A percentile compares a stretch with the other conserved stretches of the same genome.
Conservation (phyloP, 2,888 invertebrate genomes). For the Chymomyza amoena region DNA sequence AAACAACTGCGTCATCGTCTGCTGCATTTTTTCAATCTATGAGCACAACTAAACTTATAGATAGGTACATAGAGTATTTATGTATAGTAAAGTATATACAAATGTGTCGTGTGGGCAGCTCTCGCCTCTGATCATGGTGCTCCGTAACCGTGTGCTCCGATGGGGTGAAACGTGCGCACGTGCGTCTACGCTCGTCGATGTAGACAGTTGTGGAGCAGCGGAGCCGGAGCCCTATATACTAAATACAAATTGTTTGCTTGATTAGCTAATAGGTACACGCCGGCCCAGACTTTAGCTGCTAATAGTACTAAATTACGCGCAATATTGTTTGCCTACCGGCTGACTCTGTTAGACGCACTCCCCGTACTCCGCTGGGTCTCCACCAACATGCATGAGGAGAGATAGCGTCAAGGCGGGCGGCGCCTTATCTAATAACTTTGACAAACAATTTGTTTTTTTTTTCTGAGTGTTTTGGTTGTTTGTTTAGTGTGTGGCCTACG, state of each 20-base stretch:
- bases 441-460: conserved; percentile 54
- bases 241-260: not conserved
- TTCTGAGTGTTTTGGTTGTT: conserved; percentile 53
- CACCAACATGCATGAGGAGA: conserved; percentile 12
- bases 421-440: conserved; percentile 68
- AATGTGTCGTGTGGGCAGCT: not conserved
- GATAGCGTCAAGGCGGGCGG: conserved; percentile 27
- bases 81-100: no score
- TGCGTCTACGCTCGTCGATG: conserved; percentile 20
- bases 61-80: not conserved
- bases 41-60: not conserved
- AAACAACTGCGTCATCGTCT: conserved; percentile 26
- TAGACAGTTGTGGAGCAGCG: not conserved
- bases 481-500: conserved; percentile 45
- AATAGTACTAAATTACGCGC: conserved; percentile 67
- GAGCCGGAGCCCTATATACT: not conserved
- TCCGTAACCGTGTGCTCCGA: not conserved
- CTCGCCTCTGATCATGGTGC: not conserved
- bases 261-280: not conserved
- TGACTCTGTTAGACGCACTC: conserved; percentile 41
- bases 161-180: conserved; percentile 57
- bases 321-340: conserved; percentile 57
- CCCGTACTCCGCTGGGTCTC: conserved; percentile 16
- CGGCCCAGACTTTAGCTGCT: conserved; percentile 8
- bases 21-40: not conserved